These are phyloP conservation scores for Percopsis transmontana DNA, from an alignment of 2,113 vertebrate genomes.

Conservation along the genomic window DNA sequence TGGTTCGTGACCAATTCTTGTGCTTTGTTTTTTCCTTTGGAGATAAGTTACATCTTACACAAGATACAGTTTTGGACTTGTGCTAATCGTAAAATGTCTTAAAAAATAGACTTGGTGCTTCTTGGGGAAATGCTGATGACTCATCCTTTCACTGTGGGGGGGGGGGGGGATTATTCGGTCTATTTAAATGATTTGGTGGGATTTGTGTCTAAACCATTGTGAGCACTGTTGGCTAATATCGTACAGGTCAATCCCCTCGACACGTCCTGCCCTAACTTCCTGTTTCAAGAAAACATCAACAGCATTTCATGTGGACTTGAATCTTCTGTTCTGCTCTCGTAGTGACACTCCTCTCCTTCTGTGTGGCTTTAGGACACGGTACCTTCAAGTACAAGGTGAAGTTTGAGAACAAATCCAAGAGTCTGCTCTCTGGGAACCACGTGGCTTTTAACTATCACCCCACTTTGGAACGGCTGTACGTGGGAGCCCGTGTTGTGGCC, in stretches of 20 bases:
- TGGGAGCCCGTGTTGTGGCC: slow-evolving; percentile 94
- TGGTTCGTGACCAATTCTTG: slow-evolving; percentile 65
- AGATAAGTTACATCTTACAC: no score
- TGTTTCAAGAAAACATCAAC: slow-evolving; percentile 9
- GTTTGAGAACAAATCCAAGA: slow-evolving; percentile 97
- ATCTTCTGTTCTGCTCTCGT: not conserved
- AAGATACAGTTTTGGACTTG: no score
- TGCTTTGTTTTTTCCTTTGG: not conserved
- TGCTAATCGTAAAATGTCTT: no score
- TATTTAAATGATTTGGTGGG: no score
- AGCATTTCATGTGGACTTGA: not conserved
- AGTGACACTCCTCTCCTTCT: not conserved
- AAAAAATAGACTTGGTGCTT: no score
- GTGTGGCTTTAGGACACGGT: slow-evolving; percentile 75
- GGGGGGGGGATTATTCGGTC: no score
- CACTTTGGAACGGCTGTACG: slow-evolving; percentile 83
- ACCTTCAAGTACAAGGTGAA: slow-evolving; percentile 93
- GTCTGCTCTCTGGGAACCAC: slow-evolving; percentile 95
- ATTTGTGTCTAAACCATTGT: no score
- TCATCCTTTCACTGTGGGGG: no score
- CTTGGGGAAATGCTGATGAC: no score
- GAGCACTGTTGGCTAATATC: no score
- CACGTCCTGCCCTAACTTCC: no score
- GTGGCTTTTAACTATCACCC: slow-evolving; percentile 95
- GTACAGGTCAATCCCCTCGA: no score